Percentiles rank a stretch among this genome's conserved stretches.
phyloP scores from a whole-genome alignment of 1,140 invertebrate species.

The Drosophila ananassae region DNA sequence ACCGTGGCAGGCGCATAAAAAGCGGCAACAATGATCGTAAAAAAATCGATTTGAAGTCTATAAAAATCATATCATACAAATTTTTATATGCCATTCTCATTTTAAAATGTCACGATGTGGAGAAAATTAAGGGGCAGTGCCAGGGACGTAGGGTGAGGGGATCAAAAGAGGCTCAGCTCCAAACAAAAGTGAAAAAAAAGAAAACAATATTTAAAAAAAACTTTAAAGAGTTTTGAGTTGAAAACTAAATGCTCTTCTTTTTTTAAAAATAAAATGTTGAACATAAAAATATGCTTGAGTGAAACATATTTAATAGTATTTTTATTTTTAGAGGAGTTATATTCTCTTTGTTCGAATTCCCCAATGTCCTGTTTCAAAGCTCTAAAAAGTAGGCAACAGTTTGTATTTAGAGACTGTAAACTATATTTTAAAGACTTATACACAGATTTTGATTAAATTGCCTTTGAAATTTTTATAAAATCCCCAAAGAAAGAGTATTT shows the following conservation, averaged over 20 bases:
- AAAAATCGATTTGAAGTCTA: slow-evolving; percentile 80
- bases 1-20: slow-evolving; percentile 68
- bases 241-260: neutral
- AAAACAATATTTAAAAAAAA: slow-evolving; percentile 27
- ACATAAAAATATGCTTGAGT: neutral
- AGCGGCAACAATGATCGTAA: slow-evolving; percentile 68
- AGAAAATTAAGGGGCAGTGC: neutral
- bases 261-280: neutral
- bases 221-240: neutral
- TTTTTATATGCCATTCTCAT: slow-evolving; percentile 68
- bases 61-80: slow-evolving; percentile 82
- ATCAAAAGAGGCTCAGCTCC: neutral
- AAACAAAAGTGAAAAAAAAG: slow-evolving; percentile 5
- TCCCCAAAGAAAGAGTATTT: neutral
- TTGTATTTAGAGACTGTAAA: too few species aligned
- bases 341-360: too few species aligned
- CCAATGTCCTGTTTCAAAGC: too few species aligned
- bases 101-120: slow-evolving; percentile 37
- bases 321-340: too few species aligned
- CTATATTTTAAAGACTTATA: too few species aligned
- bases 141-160: neutral
- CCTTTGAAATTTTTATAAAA: too few species aligned
- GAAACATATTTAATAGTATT: too few species aligned
- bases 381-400: too few species aligned
- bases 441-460: too few species aligned